phyloP scores from a whole-genome alignment of 2,888 invertebrate species.

The Germaria angustata region DNA sequence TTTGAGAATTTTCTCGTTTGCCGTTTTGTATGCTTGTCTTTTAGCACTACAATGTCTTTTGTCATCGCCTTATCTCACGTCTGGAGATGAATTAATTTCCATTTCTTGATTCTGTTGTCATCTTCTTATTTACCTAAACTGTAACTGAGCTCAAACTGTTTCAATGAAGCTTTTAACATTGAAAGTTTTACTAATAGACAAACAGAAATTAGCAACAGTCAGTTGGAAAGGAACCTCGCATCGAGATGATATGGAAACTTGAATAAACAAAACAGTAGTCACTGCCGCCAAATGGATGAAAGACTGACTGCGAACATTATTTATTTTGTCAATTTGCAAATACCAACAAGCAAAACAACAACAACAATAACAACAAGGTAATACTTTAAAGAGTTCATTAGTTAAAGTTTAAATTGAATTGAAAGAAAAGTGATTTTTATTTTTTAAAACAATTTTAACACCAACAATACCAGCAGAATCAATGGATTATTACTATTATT shows the following conservation, averaged over 20 bases:
- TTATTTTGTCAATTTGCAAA: constrained; percentile 76
- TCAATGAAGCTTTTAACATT: constrained; percentile 65
- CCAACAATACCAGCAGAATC: constrained; percentile 40
- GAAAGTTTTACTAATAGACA: constrained; percentile 61
- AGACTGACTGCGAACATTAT: constrained; percentile 73
- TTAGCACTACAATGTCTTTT: constrained; percentile 55
- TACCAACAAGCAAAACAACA: constrained; percentile 37
- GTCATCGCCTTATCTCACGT: constrained; percentile 56
- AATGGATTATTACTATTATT: neutral
- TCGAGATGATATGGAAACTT: constrained; percentile 18
- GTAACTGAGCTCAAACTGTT: constrained; percentile 50
- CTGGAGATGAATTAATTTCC: constrained; percentile 44
- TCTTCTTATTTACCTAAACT: constrained; percentile 40
- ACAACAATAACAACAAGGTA: neutral
- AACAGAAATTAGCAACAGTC: constrained; percentile 67
- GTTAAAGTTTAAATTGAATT: constrained; percentile 67
- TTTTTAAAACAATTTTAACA: constrained; percentile 63
- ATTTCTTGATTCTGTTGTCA: constrained; percentile 17
- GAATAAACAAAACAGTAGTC: constrained; percentile 58
- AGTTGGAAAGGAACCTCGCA: constrained; percentile 19
- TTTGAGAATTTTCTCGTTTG: constrained; percentile 57
- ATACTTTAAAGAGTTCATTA: constrained; percentile 73
- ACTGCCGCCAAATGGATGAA: constrained; percentile 61
- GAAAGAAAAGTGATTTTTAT: constrained; percentile 55
- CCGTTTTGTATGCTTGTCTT: constrained; percentile 16